A percentile compares a stretch with the other conserved stretches of the same genome.
These are phyloP conservation scores for Uria aalge DNA, from an alignment of 2,113 vertebrate genomes.

Conservation along the genomic window DNA sequence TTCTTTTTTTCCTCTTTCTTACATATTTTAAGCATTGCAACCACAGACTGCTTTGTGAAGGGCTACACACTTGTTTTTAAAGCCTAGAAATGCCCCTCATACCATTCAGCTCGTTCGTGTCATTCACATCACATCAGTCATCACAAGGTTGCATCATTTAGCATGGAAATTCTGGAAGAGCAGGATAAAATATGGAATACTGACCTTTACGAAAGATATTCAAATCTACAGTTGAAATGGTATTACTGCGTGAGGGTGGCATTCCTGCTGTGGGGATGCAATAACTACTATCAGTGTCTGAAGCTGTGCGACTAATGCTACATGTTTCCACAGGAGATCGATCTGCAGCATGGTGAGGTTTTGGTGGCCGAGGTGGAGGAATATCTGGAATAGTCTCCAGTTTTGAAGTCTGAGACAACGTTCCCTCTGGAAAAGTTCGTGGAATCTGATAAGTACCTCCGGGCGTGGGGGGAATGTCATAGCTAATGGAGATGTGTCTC, in stretches of 20 bases:
- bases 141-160: neutral
- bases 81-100: neutral
- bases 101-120: accelerated
- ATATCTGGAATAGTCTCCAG: slow-evolving; percentile 82
- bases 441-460: slow-evolving; percentile 92
- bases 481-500: slow-evolving; percentile 89
- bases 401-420: slow-evolving; percentile 77
- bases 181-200: neutral
- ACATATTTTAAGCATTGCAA: accelerated
- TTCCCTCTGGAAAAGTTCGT: slow-evolving; percentile 79
- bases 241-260: slow-evolving; percentile 88
- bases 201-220: slow-evolving; percentile 90
- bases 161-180: neutral
- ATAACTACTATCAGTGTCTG: slow-evolving; percentile 90
- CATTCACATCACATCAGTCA: neutral
- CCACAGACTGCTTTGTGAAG: neutral
- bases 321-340: slow-evolving; percentile 90
- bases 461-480: slow-evolving; percentile 93
- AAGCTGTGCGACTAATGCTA: slow-evolving; percentile 78
- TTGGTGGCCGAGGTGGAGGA: slow-evolving; percentile 93
- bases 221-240: slow-evolving; percentile 88
- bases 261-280: slow-evolving; percentile 81
- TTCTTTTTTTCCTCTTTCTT: neutral
- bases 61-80: neutral
- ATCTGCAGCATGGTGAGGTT: slow-evolving; percentile 86